Conservation (phyloP, 2,113 vertebrate genomes). For the Percopsis transmontana region DNA sequence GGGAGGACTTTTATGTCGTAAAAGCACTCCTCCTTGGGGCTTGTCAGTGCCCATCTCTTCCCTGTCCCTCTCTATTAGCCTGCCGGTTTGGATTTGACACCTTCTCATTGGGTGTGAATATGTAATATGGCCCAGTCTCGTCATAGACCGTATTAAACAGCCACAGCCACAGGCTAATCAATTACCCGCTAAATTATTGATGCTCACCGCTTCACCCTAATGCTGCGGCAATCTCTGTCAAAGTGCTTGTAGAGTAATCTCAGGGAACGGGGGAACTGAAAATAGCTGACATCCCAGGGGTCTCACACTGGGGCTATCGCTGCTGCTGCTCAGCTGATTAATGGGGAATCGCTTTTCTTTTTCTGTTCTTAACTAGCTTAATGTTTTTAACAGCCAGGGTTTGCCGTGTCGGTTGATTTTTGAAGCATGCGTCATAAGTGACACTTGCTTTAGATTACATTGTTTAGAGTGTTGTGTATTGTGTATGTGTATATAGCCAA, state of each 20-base stretch:
- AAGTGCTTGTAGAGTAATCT: neutral
- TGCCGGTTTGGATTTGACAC: conserved; percentile 9
- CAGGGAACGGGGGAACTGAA: neutral
- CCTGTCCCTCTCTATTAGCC: conserved; percentile 9
- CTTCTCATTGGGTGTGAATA: conserved; percentile 27
- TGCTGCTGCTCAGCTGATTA: neutral
- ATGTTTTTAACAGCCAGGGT: neutral
- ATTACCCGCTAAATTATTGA: conserved; percentile 44
- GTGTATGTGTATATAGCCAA: no score
- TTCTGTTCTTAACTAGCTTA: neutral
- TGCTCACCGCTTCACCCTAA: conserved; percentile 1
- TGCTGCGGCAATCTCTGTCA: conserved; percentile 1
- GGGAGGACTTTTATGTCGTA: no score
- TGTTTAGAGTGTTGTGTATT: no score
- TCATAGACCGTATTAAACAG: conserved; percentile 27
- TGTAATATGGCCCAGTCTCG: neutral
- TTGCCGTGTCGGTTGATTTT: neutral
- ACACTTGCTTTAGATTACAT: no score
- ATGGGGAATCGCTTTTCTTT: neutral
- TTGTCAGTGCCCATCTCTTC: conserved; percentile 7
- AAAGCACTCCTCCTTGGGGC: neutral
- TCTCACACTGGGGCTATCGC: neutral
- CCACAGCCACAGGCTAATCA: conserved; percentile 37
- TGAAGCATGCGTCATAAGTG: no score
- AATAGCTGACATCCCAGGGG: neutral